A percentile compares a stretch with the other conserved stretches of the same genome.
Conservation (phyloP, 2,797 vertebrate species). For the Vipera latastei region DNA sequence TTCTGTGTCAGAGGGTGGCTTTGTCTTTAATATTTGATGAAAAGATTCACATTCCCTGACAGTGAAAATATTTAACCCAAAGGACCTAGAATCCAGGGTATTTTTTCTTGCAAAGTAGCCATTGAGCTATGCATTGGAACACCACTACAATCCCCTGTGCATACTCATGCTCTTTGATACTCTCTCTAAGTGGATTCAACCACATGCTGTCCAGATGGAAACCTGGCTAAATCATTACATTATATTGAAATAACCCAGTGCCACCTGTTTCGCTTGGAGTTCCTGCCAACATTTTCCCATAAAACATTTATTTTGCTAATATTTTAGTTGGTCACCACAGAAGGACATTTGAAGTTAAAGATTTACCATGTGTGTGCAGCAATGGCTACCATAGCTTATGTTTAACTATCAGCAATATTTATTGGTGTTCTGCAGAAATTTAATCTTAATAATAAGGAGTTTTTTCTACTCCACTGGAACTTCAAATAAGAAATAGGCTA, state of each 20-base stretch:
- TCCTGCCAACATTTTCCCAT: constrained; percentile 86
- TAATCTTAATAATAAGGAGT: constrained; percentile 37
- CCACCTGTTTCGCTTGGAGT: constrained; percentile 87
- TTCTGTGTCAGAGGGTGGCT: constrained; percentile 74
- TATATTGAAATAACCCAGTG: constrained; percentile 93
- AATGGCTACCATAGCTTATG: constrained; percentile 48
- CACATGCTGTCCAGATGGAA: constrained; percentile 83
- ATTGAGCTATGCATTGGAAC: constrained; percentile 76
- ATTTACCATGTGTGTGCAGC: constrained; percentile 77
- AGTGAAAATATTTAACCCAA: constrained; percentile 79
- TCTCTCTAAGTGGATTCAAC: constrained; percentile 78
- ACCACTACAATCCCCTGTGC: constrained; percentile 72
- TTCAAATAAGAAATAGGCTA: constrained; percentile 51
- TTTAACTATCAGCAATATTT: constrained; percentile 57
- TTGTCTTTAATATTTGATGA: constrained; percentile 79
- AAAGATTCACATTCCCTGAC: constrained; percentile 77
- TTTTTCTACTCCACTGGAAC: constrained; percentile 63
- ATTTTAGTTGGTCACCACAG: constrained; percentile 80
- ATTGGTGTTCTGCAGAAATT: constrained; percentile 45
- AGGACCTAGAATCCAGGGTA: constrained; percentile 72
- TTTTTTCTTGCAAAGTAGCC: constrained; percentile 76
- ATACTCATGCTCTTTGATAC: constrained; percentile 79
- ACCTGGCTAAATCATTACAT: constrained; percentile 89
- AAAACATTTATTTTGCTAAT: constrained; percentile 86
- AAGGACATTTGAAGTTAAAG: constrained; percentile 81